Evolutionary conservation across 2,888 invertebrate genomes (phyloP), one percentile per base, ranked within the genome.

Genomic region (Eilema depressum): DNA sequence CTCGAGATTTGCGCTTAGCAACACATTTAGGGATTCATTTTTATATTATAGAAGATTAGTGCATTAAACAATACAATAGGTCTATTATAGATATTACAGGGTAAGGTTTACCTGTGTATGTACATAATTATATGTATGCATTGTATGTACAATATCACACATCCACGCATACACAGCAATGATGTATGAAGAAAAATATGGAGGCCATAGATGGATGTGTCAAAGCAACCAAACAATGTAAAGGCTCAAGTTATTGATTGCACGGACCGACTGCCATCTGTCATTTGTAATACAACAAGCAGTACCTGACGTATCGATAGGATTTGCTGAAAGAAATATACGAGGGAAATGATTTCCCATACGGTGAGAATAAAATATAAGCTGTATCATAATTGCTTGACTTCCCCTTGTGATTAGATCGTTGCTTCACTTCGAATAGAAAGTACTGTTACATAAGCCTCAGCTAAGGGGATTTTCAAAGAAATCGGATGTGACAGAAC

Each of bases 101-200:
- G 28, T 5, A 28, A 3, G 3, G 28, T 11, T 37, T 37, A 37
- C 12, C 33, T 12, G 12, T 37, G 33, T 37, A 37, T 8, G 30
- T 12, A 37, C 3, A 12, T 37, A 37, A 12, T 1, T 47, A 47
- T 37, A 37, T 37, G 1, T 37, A 37, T 37, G 12, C 1, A 37
- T 12, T 12, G 12, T 37, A 53, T 47, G 8, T 53, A 53, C 20
- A 20, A 47, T 20, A 47, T 20, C n/a, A 53, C 53, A 10, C 10
- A 53, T 53, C 20, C 53, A n/a, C n/a, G 10, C n/a, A 53, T n/a
- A 8, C 53, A 20, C n/a, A 53, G n/a, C 20, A 53, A 2, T 53
- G 53, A 53, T 53, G 53, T 53, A 53, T 53, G 53, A 53, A n/a
- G n/a, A 53, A 53, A 53, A 53, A 53, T 53, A 53, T 53, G 53